A percentile compares a stretch with the other conserved stretches of the same genome.
These are phyloP conservation scores for Crambe crambe DNA, from an alignment of 37 sponge, comb jelly and placozoan genomes.

Conservation along the genomic window DNA sequence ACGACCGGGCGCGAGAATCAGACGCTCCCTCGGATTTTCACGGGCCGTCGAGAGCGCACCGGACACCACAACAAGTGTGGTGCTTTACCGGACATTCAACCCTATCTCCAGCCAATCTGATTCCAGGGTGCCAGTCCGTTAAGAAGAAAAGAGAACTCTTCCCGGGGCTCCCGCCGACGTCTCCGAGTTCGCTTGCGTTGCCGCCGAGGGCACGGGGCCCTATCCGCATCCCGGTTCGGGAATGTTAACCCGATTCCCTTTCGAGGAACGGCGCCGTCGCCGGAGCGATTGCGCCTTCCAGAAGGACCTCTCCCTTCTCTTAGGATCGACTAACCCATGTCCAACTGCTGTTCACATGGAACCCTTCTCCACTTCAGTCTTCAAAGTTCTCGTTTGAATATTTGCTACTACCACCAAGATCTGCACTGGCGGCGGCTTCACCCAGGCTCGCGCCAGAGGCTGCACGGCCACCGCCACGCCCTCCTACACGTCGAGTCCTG, in stretches of 20 bases:
- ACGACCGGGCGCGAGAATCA: constrained; percentile 68
- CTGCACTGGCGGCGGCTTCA: constrained; percentile 74
- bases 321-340: constrained; percentile 84
- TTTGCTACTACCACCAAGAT: constrained; percentile 93
- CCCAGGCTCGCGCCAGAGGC: constrained; percentile 79
- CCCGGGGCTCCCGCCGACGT: constrained; percentile 65
- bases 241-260: constrained; percentile 87
- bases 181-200: constrained; percentile 64
- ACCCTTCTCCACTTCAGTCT: constrained; percentile 86
- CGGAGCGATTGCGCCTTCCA: constrained; percentile 16
- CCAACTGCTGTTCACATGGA: constrained; percentile 87
- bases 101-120: constrained; percentile 80
- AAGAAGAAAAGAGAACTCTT: constrained; percentile 80
- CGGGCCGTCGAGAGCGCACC: constrained; percentile 66
- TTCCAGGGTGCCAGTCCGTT: constrained; percentile 58
- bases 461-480: constrained; percentile 66
- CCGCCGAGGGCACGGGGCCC: constrained; percentile 31
- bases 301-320: constrained; percentile 55
- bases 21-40: constrained; percentile 72
- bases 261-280: constrained; percentile 43
- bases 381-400: constrained; percentile 86
- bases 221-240: constrained; percentile 73
- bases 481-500: constrained; percentile 67
- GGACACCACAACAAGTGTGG: constrained; percentile 67
- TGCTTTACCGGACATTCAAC: constrained; percentile 68